Conservation (phyloP, 2,888 invertebrate species). For the Chymomyza procnemis region DNA sequence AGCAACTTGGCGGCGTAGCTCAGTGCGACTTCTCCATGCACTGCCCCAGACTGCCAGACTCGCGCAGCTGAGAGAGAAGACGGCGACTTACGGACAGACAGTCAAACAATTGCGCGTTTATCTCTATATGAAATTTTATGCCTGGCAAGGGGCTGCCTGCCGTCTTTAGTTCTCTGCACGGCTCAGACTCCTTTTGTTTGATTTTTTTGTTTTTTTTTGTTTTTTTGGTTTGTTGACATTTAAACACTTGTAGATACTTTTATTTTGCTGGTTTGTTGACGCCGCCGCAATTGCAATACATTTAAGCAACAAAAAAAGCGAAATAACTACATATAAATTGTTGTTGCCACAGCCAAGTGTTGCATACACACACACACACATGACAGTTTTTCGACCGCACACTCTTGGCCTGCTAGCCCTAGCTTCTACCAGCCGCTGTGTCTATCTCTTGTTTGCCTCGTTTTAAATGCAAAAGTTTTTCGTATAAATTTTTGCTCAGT, state of each 20-base stretch:
- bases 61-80: background rate
- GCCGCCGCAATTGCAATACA: constrained; percentile 5
- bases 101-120: constrained; percentile 4
- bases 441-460: constrained; percentile 13
- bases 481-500: constrained; percentile 68
- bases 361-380: constrained; percentile 56
- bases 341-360: constrained; percentile 58
- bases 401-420: background rate
- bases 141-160: background rate
- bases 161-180: no score
- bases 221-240: constrained; percentile 64
- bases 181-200: constrained; percentile 41
- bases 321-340: constrained; percentile 43
- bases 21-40: no score
- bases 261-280: background rate
- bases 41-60: background rate
- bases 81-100: background rate
- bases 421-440: background rate
- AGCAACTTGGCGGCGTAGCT: no score
- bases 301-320: constrained; percentile 38
- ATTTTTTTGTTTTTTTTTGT: constrained; percentile 42
- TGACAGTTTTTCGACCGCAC: constrained; percentile 9
- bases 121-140: constrained; percentile 2
- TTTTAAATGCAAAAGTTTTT: constrained; percentile 72
- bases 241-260: constrained; percentile 63